phyloP scores from a whole-genome alignment of 2,113 vertebrate species.

The Gopherus evgoodei region DNA sequence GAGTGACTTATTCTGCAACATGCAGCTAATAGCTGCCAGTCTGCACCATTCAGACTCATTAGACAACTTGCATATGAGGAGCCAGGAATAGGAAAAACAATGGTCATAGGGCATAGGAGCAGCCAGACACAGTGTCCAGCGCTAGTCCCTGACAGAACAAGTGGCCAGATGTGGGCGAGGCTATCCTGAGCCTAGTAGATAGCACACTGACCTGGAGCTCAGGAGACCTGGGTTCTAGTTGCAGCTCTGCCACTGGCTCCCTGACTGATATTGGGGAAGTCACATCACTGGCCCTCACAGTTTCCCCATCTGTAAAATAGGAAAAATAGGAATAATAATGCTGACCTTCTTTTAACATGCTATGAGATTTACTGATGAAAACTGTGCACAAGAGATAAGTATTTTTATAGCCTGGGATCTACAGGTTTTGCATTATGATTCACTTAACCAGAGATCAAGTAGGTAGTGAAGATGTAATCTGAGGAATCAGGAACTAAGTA shows the following conservation, averaged over 20 bases:
- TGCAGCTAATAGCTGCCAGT: not conserved
- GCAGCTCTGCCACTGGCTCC: too few species aligned
- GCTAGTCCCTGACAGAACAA: not conserved
- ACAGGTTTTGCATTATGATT: not conserved
- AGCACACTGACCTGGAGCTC: too few species aligned
- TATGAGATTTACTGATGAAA: not conserved
- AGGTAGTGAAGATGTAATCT: fast-evolving
- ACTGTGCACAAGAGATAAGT: not conserved
- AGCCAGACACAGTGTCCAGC: not conserved
- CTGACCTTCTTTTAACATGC: not conserved
- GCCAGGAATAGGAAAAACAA: not conserved
- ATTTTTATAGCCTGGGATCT: not conserved
- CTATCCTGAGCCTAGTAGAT: not conserved
- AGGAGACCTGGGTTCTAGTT: too few species aligned
- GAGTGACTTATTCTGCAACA: not conserved
- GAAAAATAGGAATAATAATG: not conserved
- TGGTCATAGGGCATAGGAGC: fast-evolving
- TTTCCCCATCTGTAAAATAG: not conserved
- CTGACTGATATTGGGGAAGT: too few species aligned
- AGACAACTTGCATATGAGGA: not conserved
- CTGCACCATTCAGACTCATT: not conserved
- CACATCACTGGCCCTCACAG: not conserved
- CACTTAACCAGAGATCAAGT: not conserved
- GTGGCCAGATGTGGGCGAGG: not conserved
- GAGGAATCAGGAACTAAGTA: not conserved